Evolutionary conservation across 1,140 invertebrate genomes (phyloP).

Genomic region (Vanessa atalanta): DNA sequence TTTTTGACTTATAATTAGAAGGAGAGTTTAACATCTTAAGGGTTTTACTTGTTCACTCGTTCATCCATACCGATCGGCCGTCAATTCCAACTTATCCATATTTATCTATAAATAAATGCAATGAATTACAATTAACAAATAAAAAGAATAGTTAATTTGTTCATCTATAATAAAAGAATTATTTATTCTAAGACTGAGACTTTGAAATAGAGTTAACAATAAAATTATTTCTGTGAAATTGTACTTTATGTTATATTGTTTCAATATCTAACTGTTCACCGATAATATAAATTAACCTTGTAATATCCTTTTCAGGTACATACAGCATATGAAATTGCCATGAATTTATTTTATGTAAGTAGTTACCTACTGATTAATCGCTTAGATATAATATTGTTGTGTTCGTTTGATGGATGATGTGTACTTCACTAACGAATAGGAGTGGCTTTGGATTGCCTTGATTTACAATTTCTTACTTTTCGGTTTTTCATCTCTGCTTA

Average conservation of each 20-base stretch:
- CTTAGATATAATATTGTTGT: neutral
- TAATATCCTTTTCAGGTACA: slow-evolving; percentile 28
- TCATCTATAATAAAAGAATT: no score
- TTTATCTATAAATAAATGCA: no score
- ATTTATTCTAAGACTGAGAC: neutral
- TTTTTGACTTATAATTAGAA: no score
- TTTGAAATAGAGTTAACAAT: neutral
- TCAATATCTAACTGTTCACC: neutral
- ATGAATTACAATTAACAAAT: no score
- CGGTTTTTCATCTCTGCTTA: no score
- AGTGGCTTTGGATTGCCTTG: no score
- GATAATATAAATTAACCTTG: slow-evolving; percentile 5
- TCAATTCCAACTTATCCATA: no score
- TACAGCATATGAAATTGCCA: slow-evolving; percentile 17
- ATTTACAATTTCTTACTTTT: no score
- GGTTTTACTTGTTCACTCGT: no score
- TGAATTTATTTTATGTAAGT: slow-evolving; percentile 24
- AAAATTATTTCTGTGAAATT: neutral
- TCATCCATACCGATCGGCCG: no score
- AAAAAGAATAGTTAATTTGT: no score
- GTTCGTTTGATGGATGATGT: neutral
- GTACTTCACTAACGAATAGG: neutral
- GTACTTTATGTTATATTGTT: neutral
- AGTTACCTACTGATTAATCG: slow-evolving; percentile 3
- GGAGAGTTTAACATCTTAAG: no score